Percentiles rank a stretch among this genome's conserved stretches.
Evolutionary conservation across 2,888 invertebrate genomes (phyloP).

Genomic region (Himalopsyche kuldschensis): DNA sequence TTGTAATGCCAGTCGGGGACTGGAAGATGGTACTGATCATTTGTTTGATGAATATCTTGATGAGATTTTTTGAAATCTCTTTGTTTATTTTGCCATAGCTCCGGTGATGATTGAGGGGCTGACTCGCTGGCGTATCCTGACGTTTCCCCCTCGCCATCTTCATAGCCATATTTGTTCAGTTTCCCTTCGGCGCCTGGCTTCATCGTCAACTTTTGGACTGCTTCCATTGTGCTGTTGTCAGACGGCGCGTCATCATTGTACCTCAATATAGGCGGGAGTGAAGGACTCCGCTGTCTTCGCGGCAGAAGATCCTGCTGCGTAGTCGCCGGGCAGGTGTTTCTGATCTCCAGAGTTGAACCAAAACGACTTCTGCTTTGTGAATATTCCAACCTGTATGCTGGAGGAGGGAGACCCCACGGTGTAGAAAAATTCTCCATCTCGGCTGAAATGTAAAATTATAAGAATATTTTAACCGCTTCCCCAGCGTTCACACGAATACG

Average conservation of each 20-base stretch:
- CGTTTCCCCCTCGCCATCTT: conserved; percentile 71
- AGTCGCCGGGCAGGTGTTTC: conserved; percentile 52
- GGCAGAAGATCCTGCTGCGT: conserved; percentile 51
- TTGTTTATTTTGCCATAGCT: conserved; percentile 48
- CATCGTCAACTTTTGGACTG: neutral
- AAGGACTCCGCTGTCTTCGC: conserved; percentile 65
- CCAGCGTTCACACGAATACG: too few species aligned
- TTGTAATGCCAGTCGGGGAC: conserved; percentile 22
- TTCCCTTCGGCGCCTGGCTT: neutral
- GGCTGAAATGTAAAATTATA: conserved; percentile 68
- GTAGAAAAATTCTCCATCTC: conserved; percentile 78
- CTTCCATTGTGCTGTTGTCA: conserved; percentile 19
- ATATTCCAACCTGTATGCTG: conserved; percentile 53
- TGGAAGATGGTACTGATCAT: conserved; percentile 2
- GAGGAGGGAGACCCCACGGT: conserved; percentile 72
- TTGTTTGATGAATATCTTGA: neutral
- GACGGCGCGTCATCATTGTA: conserved; percentile 42
- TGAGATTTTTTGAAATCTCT: neutral
- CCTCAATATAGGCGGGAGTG: conserved; percentile 67
- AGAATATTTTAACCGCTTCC: too few species aligned
- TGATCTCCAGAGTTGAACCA: conserved; percentile 54
- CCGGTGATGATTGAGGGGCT: conserved; percentile 59
- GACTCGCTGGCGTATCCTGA: conserved; percentile 85
- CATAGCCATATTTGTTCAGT: conserved; percentile 44
- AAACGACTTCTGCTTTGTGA: conserved; percentile 55